These are phyloP conservation scores for Tipula lateralis DNA, from an alignment of 2,888 invertebrate species.

Conservation along the genomic window DNA sequence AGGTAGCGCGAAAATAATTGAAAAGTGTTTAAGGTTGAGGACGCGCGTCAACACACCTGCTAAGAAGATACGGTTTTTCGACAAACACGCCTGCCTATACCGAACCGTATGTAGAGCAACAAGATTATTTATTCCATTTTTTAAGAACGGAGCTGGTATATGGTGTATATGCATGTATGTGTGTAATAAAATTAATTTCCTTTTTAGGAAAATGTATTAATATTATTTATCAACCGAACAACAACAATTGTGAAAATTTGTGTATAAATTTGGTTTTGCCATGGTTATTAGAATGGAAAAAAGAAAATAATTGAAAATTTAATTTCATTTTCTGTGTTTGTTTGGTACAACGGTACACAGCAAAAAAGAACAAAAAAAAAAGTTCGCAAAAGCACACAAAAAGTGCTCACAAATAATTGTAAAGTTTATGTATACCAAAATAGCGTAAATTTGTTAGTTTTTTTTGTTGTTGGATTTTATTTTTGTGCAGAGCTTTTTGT, in stretches of 20 bases:
- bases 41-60: not conserved
- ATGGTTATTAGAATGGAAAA: conserved; percentile 24
- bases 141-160: not conserved
- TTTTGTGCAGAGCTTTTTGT: not conserved
- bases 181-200: conserved; percentile 1
- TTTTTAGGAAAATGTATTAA: not conserved
- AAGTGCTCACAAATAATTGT: not conserved
- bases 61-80: too few relatives aligned
- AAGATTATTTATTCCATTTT: not conserved
- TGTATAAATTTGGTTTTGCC: conserved; percentile 1
- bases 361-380: not conserved
- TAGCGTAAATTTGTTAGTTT: not conserved
- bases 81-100: too few relatives aligned
- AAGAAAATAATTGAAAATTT: conserved; percentile 11
- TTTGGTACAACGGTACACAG: not conserved
- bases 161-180: not conserved
- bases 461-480: not conserved
- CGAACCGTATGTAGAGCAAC: not conserved
- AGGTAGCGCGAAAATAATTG: not conserved
- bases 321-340: not conserved
- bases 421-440: not conserved
- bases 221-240: not conserved
- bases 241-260: not conserved
- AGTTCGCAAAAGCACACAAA: not conserved
- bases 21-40: not conserved